Conservation (phyloP, 2,113 vertebrate genomes). For the Aleadryas rufinucha region DNA sequence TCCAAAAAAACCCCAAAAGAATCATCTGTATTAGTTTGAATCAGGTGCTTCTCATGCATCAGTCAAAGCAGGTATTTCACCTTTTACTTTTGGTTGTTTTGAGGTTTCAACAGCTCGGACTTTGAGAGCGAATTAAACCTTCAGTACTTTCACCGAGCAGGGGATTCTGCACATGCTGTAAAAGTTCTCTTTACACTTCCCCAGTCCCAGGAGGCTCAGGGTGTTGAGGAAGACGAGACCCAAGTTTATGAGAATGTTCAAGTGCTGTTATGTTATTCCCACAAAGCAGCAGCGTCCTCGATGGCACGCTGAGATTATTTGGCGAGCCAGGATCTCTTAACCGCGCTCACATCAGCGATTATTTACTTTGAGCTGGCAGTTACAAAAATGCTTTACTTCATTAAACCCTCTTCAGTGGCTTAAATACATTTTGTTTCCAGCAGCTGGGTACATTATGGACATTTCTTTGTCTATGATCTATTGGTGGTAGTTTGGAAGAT, state of each 20-base stretch:
- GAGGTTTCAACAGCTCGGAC: background rate
- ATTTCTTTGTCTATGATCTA: conserved; percentile 45
- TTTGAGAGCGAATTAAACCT: background rate
- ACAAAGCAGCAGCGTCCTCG: background rate
- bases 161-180: rapidly evolving
- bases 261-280: background rate
- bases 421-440: background rate
- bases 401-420: conserved; percentile 39
- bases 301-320: background rate
- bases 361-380: conserved; percentile 54
- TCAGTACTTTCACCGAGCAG: rapidly evolving
- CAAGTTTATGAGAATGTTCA: background rate
- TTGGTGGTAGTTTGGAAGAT: conserved; percentile 33
- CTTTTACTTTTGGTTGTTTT: background rate
- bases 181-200: background rate
- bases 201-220: background rate
- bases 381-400: conserved; percentile 39
- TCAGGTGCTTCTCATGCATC: background rate
- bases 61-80: background rate
- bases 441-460: conserved; percentile 45
- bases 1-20: background rate
- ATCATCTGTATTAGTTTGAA: background rate
- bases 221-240: background rate
- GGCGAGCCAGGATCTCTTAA: background rate
- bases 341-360: background rate